These are phyloP conservation scores for Zhuqinia jingwanae DNA, from an alignment of 2,888 invertebrate genomes.

Conservation along the genomic window DNA sequence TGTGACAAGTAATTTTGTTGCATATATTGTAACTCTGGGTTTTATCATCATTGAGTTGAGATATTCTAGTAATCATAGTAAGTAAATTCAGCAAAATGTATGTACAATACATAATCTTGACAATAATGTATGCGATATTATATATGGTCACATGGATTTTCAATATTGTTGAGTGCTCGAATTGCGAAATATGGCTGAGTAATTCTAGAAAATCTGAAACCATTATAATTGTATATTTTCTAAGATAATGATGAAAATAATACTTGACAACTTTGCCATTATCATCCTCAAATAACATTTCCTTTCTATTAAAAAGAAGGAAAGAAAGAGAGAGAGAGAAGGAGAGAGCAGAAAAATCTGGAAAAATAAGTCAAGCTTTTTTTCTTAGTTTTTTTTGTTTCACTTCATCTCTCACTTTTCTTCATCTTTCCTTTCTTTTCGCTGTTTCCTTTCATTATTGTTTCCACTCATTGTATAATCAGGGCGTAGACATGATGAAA, in stretches of 20 bases:
- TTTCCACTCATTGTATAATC: conserved; percentile 43
- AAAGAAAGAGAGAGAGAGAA: neutral
- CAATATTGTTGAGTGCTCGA: conserved; percentile 16
- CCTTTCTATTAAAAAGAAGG: neutral
- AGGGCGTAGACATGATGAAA: conserved; percentile 55
- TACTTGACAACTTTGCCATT: too few species aligned
- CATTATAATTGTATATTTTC: too few species aligned
- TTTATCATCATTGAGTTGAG: too few species aligned
- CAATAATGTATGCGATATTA: neutral
- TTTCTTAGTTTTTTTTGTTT: neutral
- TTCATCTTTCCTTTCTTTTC: conserved; percentile 7
- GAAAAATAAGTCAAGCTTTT: neutral
- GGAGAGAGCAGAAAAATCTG: too few species aligned
- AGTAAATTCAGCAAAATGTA: neutral
- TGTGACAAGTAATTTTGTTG: too few species aligned
- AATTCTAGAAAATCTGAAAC: too few species aligned
- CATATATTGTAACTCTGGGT: too few species aligned
- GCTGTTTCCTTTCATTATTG: conserved; percentile 41
- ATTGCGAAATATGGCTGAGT: neutral
- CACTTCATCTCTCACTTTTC: neutral
- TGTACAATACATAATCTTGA: too few species aligned
- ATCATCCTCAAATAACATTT: neutral
- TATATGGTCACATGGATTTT: neutral
- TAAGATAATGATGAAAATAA: too few species aligned
- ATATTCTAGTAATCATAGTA: neutral